Evolutionary conservation across 2,113 vertebrate species (phyloP), one percentile per base, ranked within the genome.

Genomic region (Corydoras sp.): DNA sequence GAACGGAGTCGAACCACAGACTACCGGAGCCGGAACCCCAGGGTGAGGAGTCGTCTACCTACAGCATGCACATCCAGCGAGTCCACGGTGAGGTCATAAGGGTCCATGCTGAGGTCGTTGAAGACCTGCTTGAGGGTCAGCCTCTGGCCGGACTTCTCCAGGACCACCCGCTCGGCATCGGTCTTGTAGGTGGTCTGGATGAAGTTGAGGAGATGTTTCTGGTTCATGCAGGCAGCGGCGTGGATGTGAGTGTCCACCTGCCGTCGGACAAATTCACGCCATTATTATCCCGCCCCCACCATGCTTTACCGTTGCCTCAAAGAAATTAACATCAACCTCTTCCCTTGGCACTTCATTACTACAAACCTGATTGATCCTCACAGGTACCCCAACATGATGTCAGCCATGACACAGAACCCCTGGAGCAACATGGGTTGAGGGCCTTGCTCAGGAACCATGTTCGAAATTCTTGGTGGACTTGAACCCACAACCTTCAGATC

Each of bases 201-300:
- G 71, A 99, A 98, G 64, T 90, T 90, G 79, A 98, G 78, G 78
- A 99, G 79, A 77, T 99, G 95, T 71, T 96, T 98, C 88, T 98
- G 96, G 84, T 92, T 99, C 97, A 99, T 99, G 82, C 95, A 98
- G 65, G 93, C 96, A 0, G 97, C 95, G 1, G 96, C 97, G 0
- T 98, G 97, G 82, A 99, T 98, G 29, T 99, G 97, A 0, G 97
- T 99, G 85, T 99, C 97, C 76, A 98, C 96, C 97, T 99, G 86
- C 9, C 82, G 84, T 79, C 61, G n/a, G 53, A 3, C 18, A 24
- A 24, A 24, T 24, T 24, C 18, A 24, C 18, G 18, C 18, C 18
- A 24, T 24, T 24, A 24, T 24, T 24, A 24, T 24, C 18, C 18
- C 18, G 18, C 18, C 18, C 18, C 2, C 18, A 24, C 18, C 18